Evolutionary conservation across 64 coral and sea anemone genomes (phyloP), one percentile per base, ranked within the genome.

Genomic region (Porites australiensis): DNA sequence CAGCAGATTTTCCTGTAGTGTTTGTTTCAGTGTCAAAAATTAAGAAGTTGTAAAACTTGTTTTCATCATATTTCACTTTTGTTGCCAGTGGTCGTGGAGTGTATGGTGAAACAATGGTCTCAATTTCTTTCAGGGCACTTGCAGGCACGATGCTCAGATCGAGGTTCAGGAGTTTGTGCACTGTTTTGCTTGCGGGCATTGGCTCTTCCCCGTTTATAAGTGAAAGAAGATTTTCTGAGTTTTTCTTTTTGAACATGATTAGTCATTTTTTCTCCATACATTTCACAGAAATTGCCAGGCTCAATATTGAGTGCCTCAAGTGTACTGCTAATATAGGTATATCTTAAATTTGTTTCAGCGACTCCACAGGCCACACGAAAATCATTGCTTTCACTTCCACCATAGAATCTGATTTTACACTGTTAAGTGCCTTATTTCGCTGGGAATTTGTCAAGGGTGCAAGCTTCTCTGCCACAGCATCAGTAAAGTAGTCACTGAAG

Each of bases 301-400:
- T 89, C 89, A 76, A 92, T 74, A 8, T 73, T 73, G 12, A 92
- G 37, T 16, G 54, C 48, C 37, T 92, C 51, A 9, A 92, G 69
- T 19, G 75, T 63, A 9, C 67, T 16, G 37, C 15, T 45, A 4
- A 90, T 27, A 72, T 90, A 90, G 4, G 8, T 47, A n/a, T 72
- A 16, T 13, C 89, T 60, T 20, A 66, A n/a, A 27, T 92, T 92
- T 6, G 16, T 27, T 66, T 93, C 85, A 3, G 59, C 5, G 7
- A 93, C 58, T 61, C 63, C 92, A 74, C 52, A 79, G 14, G 92
- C 92, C n/a, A 89, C 77, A 50, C 92, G 44, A 70, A 94, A 82
- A 47, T 94, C 64, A 14, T 72, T 93, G 48, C 74, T 88, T 46
- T 79, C 22, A 44, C 83, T 88, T 20, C 55, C 48, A 3, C 84